Conservation (phyloP, 1,140 invertebrate species). For the Agrypnia vestita region DNA sequence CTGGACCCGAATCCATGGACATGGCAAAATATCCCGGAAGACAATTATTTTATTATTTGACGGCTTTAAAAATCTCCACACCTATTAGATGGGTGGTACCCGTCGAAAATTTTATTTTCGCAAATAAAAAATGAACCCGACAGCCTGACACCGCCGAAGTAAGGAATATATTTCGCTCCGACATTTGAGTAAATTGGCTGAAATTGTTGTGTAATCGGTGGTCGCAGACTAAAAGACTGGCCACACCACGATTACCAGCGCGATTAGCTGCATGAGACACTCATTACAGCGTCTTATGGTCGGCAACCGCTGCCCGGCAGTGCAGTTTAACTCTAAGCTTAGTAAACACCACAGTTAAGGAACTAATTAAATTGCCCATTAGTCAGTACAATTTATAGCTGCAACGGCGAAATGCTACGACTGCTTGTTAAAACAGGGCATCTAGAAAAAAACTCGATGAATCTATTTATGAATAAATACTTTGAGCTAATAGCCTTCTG, state of each 20-base stretch:
- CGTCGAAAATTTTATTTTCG: no score
- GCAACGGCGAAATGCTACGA: not conserved
- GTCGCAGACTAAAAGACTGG: slow-evolving; percentile 56
- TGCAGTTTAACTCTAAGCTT: slow-evolving; percentile 6
- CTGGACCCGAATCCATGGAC: no score
- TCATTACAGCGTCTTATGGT: slow-evolving; percentile 43
- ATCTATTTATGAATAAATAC: no score
- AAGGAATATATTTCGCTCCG: not conserved
- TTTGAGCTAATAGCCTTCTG: no score
- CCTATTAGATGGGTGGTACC: no score
- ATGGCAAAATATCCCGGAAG: no score
- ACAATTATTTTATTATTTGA: no score
- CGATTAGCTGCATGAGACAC: slow-evolving; percentile 59
- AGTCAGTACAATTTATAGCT: not conserved
- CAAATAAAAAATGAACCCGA: not conserved
- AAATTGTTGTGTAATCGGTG: slow-evolving; percentile 59
- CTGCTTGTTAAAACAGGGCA: no score
- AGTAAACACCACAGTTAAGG: not conserved
- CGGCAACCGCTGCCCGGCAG: slow-evolving; percentile 20
- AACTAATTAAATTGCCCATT: not conserved
- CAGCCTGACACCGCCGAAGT: slow-evolving; percentile 7
- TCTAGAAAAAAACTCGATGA: no score
- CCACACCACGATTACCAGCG: slow-evolving; percentile 38
- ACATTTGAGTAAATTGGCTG: slow-evolving; percentile 52
- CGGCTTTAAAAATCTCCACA: no score